Conservation (phyloP, 2,888 invertebrate genomes). For the Andrena haemorrhoa region DNA sequence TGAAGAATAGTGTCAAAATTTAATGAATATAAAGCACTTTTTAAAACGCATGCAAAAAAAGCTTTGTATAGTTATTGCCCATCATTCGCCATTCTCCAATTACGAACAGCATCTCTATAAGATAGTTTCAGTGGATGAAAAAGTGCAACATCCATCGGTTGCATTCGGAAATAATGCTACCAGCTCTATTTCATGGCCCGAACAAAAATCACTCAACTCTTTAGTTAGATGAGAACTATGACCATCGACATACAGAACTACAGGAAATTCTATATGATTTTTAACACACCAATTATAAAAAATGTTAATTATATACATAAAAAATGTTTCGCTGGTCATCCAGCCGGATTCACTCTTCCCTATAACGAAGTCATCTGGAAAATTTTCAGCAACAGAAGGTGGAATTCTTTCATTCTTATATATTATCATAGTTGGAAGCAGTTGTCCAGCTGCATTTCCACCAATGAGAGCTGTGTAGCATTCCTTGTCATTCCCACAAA, state of each 20-base stretch:
- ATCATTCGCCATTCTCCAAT: neutral
- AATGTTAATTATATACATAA: neutral
- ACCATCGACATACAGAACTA: neutral
- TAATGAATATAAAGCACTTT: neutral
- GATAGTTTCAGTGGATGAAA: neutral
- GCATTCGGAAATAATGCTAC: neutral
- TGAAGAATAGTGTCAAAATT: neutral
- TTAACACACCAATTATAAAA: neutral
- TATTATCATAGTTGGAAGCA: neutral
- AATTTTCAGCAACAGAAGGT: neutral
- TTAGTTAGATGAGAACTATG: neutral
- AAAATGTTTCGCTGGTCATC: neutral
- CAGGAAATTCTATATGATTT: neutral
- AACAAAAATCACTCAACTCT: neutral
- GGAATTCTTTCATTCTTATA: neutral
- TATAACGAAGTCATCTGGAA: neutral
- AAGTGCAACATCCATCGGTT: constrained; percentile 2
- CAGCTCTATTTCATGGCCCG: neutral
- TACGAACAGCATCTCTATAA: neutral
- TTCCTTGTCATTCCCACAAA: neutral
- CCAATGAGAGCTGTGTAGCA: neutral
- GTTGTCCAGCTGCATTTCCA: neutral
- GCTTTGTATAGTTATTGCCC: neutral
- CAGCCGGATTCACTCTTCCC: neutral
- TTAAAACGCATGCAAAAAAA: neutral